phyloP scores from a whole-genome alignment of 2,797 vertebrate species.

The Sebastes jordani region DNA sequence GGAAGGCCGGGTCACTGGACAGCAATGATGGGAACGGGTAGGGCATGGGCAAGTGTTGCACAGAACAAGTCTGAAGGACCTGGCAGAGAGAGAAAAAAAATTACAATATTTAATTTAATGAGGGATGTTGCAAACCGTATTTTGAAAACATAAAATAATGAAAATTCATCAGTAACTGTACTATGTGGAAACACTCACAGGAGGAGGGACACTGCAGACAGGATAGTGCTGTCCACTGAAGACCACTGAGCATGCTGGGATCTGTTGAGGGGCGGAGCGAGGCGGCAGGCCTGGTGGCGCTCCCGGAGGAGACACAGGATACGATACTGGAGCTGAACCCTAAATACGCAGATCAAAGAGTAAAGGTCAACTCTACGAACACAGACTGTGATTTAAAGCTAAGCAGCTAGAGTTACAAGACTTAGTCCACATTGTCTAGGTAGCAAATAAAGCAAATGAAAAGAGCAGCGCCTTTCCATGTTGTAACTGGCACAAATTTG shows the following conservation, averaged over 20 bases:
- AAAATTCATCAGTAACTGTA: background rate
- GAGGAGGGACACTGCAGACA: slow-evolving; percentile 75
- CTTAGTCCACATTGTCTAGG: background rate
- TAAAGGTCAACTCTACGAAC: background rate
- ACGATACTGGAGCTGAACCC: slow-evolving; percentile 90
- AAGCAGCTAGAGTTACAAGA: background rate
- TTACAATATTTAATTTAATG: background rate
- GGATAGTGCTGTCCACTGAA: slow-evolving; percentile 95
- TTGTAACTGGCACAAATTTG: background rate
- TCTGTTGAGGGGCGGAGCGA: slow-evolving; percentile 87
- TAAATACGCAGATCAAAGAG: slow-evolving; percentile 52
- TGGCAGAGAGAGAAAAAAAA: slow-evolving; percentile 57
- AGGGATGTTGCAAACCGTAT: background rate
- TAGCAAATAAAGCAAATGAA: background rate
- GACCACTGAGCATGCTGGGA: slow-evolving; percentile 94
- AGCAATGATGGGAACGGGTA: slow-evolving; percentile 96
- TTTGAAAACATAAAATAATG: background rate
- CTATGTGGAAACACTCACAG: slow-evolving; percentile 79
- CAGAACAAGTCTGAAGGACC: slow-evolving; percentile 97
- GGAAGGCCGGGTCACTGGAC: slow-evolving; percentile 93
- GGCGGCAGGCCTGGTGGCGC: slow-evolving; percentile 89
- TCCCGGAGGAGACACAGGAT: slow-evolving; percentile 88
- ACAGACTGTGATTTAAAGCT: background rate
- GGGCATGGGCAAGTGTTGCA: slow-evolving; percentile 96
- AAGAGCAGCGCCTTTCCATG: background rate